A percentile compares a stretch with the other conserved stretches of the same genome.
Conservation (phyloP, 2,888 invertebrate genomes). For the Camptogramma bilineatum region DNA sequence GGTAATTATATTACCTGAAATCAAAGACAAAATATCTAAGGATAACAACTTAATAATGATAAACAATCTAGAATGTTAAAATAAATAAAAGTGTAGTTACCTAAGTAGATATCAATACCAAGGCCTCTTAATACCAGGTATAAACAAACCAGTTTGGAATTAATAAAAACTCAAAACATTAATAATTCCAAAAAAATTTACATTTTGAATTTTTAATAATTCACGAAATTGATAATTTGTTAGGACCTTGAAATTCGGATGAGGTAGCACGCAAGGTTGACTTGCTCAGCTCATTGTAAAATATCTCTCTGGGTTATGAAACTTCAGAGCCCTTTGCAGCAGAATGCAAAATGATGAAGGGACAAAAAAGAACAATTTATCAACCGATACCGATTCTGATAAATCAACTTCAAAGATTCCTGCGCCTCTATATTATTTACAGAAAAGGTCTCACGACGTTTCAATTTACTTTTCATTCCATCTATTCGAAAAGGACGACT, state of each 20-base stretch:
- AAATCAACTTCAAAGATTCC: slow-evolving; percentile 38
- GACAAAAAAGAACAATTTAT: slow-evolving; percentile 9
- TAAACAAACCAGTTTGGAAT: background rate
- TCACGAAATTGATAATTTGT: background rate
- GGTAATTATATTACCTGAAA: slow-evolving; percentile 77
- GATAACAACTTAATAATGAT: slow-evolving; percentile 38
- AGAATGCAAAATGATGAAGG: background rate
- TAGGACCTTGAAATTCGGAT: background rate
- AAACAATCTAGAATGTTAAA: background rate
- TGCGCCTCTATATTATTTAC: slow-evolving; percentile 41
- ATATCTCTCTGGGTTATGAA: background rate
- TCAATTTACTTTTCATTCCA: slow-evolving; percentile 52
- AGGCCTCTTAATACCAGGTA: background rate
- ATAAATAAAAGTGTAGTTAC: background rate
- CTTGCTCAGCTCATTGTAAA: background rate
- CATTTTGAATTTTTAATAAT: background rate
- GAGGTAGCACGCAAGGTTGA: background rate
- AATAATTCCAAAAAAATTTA: background rate
- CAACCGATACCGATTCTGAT: slow-evolving; percentile 17
- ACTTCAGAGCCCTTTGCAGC: background rate
- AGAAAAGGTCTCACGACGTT: slow-evolving; percentile 47
- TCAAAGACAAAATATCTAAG: slow-evolving; percentile 53
- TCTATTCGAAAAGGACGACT: too few relatives aligned
- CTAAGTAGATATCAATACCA: background rate
- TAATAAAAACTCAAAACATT: background rate